Conservation (phyloP, 2,888 invertebrate genomes). For the Hirudinaria manillensis region DNA sequence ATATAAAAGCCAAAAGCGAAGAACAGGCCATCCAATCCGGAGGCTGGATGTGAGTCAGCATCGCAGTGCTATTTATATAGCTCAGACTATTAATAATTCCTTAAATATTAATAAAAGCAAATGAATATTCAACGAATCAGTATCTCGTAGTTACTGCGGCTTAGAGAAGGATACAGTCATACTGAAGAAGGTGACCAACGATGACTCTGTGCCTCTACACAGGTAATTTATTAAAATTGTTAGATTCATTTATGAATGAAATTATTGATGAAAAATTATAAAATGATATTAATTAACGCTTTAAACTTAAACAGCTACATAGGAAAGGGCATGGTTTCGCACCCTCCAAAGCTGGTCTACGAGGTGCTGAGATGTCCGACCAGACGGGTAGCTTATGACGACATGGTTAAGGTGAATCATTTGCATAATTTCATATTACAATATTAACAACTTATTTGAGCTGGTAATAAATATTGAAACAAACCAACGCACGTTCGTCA, state of each 20-base stretch:
- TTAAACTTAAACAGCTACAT: conserved; percentile 18
- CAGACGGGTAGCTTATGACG: conserved; percentile 24
- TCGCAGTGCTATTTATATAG: not conserved
- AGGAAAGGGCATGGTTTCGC: conserved; percentile 20
- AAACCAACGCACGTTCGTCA: not conserved
- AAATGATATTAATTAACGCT: no score
- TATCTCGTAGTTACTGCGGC: conserved; percentile 19
- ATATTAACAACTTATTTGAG: not conserved
- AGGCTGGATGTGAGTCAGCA: conserved; percentile 27
- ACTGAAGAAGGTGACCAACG: conserved; percentile 10
- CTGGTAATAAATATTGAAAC: not conserved
- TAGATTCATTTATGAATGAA: not conserved
- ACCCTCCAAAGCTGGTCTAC: conserved; percentile 23
- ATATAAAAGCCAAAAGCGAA: conserved; percentile 23
- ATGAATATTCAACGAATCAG: not conserved
- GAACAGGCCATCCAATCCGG: conserved; percentile 17
- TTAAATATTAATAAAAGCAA: not conserved
- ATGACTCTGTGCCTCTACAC: conserved; percentile 10
- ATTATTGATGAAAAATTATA: no score
- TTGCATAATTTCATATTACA: not conserved
- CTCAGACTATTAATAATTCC: not conserved
- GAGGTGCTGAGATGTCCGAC: conserved; percentile 18
- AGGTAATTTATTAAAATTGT: not conserved
- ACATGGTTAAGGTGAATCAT: conserved; percentile 18
- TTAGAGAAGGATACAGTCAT: conserved; percentile 31